These are phyloP conservation scores for Deilephila porcellus DNA, from an alignment of 2,888 invertebrate genomes.

Conservation along the genomic window DNA sequence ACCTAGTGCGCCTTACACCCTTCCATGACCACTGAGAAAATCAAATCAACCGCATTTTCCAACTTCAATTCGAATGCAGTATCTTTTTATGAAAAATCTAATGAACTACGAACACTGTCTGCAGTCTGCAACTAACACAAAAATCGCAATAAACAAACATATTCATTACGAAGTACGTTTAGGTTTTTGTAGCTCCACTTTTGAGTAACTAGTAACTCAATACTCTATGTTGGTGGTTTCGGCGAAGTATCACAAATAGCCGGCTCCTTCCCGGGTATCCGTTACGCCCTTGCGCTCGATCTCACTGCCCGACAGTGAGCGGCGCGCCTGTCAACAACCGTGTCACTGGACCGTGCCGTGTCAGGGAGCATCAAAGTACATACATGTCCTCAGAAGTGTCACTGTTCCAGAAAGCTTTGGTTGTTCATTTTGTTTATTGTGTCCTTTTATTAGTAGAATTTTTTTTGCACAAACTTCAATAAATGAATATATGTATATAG, in stretches of 20 bases:
- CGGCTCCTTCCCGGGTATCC: constrained; percentile 68
- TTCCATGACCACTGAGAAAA: too few relatives aligned
- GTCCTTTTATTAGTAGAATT: background rate
- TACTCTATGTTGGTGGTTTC: constrained; percentile 55
- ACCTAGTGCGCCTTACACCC: too few relatives aligned
- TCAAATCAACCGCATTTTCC: too few relatives aligned
- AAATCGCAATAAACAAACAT: background rate
- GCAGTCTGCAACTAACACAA: too few relatives aligned
- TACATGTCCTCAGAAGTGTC: background rate
- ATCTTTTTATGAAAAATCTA: too few relatives aligned
- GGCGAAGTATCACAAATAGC: constrained; percentile 63
- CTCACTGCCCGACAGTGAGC: constrained; percentile 39
- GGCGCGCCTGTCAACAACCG: constrained; percentile 60
- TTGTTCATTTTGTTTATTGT: background rate
- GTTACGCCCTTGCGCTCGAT: constrained; percentile 56
- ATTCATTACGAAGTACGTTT: background rate
- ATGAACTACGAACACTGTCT: too few relatives aligned
- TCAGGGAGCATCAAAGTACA: constrained; percentile 15
- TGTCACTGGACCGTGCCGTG: constrained; percentile 56
- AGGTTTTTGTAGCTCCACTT: constrained; percentile 11
- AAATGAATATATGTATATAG: too few relatives aligned
- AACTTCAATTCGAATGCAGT: too few relatives aligned
- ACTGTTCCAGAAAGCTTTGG: background rate
- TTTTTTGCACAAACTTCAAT: background rate
- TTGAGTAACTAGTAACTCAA: constrained; percentile 51